These are phyloP conservation scores for Scopus umbretta DNA, from an alignment of 2,113 vertebrate genomes.

Conservation along the genomic window DNA sequence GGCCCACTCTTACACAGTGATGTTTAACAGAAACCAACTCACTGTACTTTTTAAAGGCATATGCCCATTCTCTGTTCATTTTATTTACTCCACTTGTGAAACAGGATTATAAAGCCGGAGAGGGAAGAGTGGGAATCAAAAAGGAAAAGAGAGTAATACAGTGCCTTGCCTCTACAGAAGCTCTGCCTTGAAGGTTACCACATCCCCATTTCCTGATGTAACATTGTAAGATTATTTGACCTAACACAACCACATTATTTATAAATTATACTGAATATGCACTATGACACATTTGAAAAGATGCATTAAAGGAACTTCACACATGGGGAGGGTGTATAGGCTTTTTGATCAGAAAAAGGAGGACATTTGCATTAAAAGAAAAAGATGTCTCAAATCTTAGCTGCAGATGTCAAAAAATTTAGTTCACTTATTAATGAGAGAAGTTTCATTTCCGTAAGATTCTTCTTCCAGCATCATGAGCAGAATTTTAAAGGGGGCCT, in stretches of 20 bases:
- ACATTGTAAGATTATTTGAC: not conserved
- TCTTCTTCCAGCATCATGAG: not conserved
- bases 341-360: conserved; percentile 11
- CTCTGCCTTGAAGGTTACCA: conserved; percentile 5
- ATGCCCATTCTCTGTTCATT: not conserved
- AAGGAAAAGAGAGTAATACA: not conserved
- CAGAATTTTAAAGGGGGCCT: not conserved
- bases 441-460: not conserved
- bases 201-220: not conserved
- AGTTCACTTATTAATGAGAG: not conserved
- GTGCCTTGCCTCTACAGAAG: not conserved
- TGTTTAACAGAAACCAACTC: not conserved
- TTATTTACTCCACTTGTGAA: not conserved
- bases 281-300: conserved; percentile 32
- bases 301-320: conserved; percentile 11
- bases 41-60: not conserved
- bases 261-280: conserved; percentile 52
- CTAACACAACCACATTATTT: conserved; percentile 37
- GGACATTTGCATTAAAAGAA: not conserved
- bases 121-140: not conserved
- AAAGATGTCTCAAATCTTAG: not conserved
- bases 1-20: not conserved
- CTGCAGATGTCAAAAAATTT: not conserved
- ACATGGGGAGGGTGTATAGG: not conserved
- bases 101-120: not conserved